Percentiles rank a stretch among this genome's conserved stretches.
Conservation (phyloP, 30 jellyfish, hydroid and myxozoan genomes). For the Aurelia sp. region DNA sequence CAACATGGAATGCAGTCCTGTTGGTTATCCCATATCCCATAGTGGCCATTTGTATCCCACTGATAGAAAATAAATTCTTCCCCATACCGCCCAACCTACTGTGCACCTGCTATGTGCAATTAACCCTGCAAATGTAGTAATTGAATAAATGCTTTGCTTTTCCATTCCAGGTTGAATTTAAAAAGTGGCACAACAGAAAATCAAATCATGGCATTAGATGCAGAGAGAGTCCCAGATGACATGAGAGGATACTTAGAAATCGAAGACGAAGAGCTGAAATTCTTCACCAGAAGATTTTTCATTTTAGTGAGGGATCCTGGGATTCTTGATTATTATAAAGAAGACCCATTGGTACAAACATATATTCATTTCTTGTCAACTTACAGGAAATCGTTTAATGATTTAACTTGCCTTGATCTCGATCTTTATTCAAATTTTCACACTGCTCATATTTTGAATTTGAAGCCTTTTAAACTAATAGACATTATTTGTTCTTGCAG, state of each 20-base stretch:
- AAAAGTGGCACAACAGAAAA: neutral
- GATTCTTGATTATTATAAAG: conserved; percentile 55
- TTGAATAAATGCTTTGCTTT: neutral
- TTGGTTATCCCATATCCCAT: too few species aligned
- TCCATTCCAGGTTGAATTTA: too few species aligned
- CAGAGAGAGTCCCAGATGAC: conserved; percentile 33
- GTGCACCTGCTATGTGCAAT: neutral
- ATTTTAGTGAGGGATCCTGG: conserved; percentile 27
- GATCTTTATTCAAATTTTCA: too few species aligned
- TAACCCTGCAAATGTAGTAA: neutral
- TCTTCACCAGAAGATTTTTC: conserved; percentile 72
- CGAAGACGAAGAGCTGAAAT: conserved; percentile 67
- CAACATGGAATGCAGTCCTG: too few species aligned
- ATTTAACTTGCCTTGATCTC: too few species aligned
- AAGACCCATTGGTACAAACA: conserved; percentile 68
- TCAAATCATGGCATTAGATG: conserved; percentile 26
- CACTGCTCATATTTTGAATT: too few species aligned
- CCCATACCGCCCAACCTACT: neutral
- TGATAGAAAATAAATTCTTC: too few species aligned
- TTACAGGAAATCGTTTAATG: too few species aligned
- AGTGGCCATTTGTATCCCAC: too few species aligned
- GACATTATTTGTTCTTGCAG: neutral
- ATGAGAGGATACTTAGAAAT: conserved; percentile 58
- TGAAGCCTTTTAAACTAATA: too few species aligned
- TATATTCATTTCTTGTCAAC: neutral